phyloP scores from a whole-genome alignment of 2,113 vertebrate genomes.

The Mystacornis crossleyi region DNA sequence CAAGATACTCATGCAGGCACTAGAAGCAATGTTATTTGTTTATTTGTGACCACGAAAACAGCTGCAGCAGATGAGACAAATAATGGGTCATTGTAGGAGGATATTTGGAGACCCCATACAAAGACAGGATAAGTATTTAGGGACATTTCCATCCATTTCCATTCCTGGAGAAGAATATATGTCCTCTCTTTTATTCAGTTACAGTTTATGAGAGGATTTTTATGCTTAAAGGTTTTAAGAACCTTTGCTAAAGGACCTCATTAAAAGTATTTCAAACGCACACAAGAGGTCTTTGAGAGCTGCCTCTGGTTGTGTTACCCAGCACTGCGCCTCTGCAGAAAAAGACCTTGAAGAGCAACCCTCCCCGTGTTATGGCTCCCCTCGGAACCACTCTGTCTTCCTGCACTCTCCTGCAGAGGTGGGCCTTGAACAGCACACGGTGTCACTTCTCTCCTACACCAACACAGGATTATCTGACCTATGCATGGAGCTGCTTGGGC shows the following conservation, averaged over 20 bases:
- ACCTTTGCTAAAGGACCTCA: not conserved
- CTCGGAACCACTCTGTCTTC: not conserved
- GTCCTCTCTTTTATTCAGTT: not conserved
- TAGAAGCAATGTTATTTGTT: not conserved
- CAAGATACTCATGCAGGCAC: not conserved
- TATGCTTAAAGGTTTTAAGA: not conserved
- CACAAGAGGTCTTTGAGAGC: not conserved
- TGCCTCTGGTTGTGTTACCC: not conserved
- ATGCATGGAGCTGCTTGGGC: not conserved
- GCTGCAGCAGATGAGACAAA: not conserved
- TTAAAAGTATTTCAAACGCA: not conserved
- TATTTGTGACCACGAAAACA: not conserved
- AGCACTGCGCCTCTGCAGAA: not conserved
- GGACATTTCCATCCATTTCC: not conserved
- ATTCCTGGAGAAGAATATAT: not conserved
- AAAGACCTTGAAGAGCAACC: not conserved
- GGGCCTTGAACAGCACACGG: not conserved
- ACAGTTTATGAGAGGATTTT: not conserved
- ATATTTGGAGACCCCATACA: not conserved
- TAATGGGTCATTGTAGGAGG: not conserved
- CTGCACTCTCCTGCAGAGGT: not conserved
- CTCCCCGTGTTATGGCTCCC: rapidly evolving
- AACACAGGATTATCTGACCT: not conserved
- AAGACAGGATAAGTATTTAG: not conserved
- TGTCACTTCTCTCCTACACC: not conserved